Evolutionary conservation across 2,797 vertebrate species (phyloP).

Genomic region (Neostethus bicornis): DNA sequence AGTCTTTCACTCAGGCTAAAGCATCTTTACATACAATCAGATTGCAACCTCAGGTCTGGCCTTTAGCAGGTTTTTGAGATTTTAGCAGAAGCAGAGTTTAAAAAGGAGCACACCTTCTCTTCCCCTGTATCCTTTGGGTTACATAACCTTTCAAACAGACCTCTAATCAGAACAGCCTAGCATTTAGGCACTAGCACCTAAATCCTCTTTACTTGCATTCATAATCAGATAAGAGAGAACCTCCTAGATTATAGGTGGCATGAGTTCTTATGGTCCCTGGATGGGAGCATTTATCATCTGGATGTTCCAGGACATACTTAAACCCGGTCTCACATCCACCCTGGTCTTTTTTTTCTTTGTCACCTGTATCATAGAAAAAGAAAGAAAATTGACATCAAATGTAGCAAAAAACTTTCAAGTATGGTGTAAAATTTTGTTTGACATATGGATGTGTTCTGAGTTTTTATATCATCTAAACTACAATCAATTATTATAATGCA

Average conservation of each 20-base stretch:
- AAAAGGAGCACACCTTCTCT: conserved; percentile 47
- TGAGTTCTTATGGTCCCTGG: conserved; percentile 51
- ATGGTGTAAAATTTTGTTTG: conserved; percentile 2
- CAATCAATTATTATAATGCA: neutral
- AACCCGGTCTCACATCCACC: conserved; percentile 5
- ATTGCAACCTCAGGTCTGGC: conserved; percentile 22
- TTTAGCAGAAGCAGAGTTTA: conserved; percentile 35
- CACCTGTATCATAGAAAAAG: conserved; percentile 3
- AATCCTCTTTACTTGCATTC: conserved; percentile 81
- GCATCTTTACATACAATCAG: conserved; percentile 10
- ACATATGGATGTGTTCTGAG: conserved; percentile 27
- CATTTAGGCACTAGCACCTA: conserved; percentile 74
- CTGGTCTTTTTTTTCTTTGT: conserved; percentile 2
- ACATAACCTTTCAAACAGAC: conserved; percentile 65
- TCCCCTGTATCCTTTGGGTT: conserved; percentile 52
- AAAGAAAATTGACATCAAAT: neutral
- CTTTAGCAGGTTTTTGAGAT: conserved; percentile 32
- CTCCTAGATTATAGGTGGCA: conserved; percentile 73
- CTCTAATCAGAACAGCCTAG: conserved; percentile 74
- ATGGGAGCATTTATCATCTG: conserved; percentile 51
- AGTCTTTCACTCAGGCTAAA: conserved; percentile 15
- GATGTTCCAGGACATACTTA: conserved; percentile 27
- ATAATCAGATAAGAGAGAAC: conserved; percentile 79
- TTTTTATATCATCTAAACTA: neutral
- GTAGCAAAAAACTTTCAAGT: neutral